Evolutionary conservation across 2,797 vertebrate genomes (phyloP), one percentile per base, ranked within the genome.

Genomic region (Odontamblyopus rebecca): DNA sequence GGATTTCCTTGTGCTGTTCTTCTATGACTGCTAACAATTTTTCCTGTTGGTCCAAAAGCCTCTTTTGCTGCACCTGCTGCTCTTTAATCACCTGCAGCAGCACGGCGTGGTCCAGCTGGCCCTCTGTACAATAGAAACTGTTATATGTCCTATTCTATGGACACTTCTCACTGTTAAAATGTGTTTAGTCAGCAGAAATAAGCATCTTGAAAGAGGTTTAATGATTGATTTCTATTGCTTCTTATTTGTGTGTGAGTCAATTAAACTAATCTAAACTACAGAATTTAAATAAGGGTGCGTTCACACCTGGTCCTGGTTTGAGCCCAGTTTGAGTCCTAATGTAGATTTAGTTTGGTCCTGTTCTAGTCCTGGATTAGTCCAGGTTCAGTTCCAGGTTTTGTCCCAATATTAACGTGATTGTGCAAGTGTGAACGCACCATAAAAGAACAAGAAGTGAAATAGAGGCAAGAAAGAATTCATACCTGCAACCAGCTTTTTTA

Each of bases 1-100:
- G 97, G 74, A 99, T 98, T 90, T 99, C 98, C 89, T 98, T 98
- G 92, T 99, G 98, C 78, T 99, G 98, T 81, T 99, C 97, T 71
- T 98, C 94, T 0, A 99, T 98, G 23, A 99, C 97, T 0, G 95
- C 96, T 72, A 99, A 88, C 6, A 99, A 93, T 80, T 98, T 98
- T 67, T 96, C 97, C 88, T 99, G 98, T 89, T 99, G 98, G 86
- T 99, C 97, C 6, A 99, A 91, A 12, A 99, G 93, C 71, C 96
- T 95, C 92, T 99, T 98, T 53, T 99, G 97, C 87, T 98, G 97
- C 73, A 94, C 94, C 78, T 99, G 98, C 92, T 99, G 98, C 77
- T 97, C 95, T 70, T 98, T 94, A 83, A 99, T 98, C 77, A 99
- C 96, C 89, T 98, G 94, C 84, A 99, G 93, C 29, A 99, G 93